Evolutionary conservation across 2,888 invertebrate species (phyloP), one percentile per base, ranked within the genome.

Genomic region (Strigamia transsilvanica): DNA sequence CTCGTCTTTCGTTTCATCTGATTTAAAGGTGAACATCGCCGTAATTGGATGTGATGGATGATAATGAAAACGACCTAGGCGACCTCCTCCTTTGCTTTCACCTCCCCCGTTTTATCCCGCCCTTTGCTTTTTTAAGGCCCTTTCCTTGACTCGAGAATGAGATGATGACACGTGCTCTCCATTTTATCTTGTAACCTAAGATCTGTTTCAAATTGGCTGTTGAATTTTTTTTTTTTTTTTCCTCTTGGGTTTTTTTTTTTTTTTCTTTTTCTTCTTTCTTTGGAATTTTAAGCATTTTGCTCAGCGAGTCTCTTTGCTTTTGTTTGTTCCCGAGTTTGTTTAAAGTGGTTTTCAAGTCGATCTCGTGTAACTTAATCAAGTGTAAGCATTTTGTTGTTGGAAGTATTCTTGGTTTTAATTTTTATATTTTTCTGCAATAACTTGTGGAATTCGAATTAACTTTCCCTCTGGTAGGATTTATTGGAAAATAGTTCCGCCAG

Each of bases 31-130:
- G 73, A 73, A 27, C 15, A 32, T 73, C 73, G 73, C 27, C 32
- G 32, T 73, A 73, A 73, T 73, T 73, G 73, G 73, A 32, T 73
- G 73, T 73, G 73, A 73, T 73, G 73, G 32, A 73, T 73, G 73
- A 73, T 73, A 73, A 73, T 73, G 73, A 73, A 73, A 73, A 73
- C 73, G 73, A 73, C 73, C 73, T 73, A 32, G 15, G 13, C 73
- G 73, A 73, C 73, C 73, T 32, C 27, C 56, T 18, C 2, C 56
- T 56, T 56, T 56, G 15, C 73, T 73, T 27, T 73, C n/a, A 12
- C 27, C 32, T 32, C 32, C 73, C 15, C 15, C 27, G 10, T n/a
- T 32, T 73, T 32, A 32, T 73, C 32, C 32, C 23, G 73, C 73
- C 73, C 73, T 73, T 73, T 66, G 10, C 61, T 66, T 66, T 18